Evolutionary conservation across 2,797 vertebrate species (phyloP).

Genomic region (Coregonus ussuriensis): DNA sequence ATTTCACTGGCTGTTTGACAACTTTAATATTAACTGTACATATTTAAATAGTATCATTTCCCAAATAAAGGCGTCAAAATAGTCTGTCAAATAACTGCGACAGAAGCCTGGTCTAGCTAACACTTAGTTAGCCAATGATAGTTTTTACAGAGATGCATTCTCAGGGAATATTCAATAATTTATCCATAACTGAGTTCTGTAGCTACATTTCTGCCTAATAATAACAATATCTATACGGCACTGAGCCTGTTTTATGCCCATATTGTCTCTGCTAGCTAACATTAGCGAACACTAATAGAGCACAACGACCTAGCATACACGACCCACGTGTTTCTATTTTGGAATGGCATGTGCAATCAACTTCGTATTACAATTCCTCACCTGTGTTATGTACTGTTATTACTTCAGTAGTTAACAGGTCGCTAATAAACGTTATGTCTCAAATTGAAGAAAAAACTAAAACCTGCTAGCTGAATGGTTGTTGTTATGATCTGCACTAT

Average conservation of each 20-base stretch:
- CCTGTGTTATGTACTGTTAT: slow-evolving; percentile 26
- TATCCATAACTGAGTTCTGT: too few species aligned
- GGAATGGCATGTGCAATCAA: background rate
- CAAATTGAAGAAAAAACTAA: background rate
- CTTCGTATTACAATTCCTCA: background rate
- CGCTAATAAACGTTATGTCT: accelerated
- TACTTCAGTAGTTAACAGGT: background rate
- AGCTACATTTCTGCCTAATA: too few species aligned
- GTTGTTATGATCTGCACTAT: slow-evolving; percentile 20
- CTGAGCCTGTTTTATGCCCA: too few species aligned
- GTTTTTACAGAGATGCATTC: too few species aligned
- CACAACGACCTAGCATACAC: background rate
- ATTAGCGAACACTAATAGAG: background rate
- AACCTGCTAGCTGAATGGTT: background rate
- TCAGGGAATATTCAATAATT: too few species aligned
- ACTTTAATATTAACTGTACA: background rate
- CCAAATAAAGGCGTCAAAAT: too few species aligned
- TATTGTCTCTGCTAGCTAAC: background rate
- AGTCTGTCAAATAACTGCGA: background rate
- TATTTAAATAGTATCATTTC: too few species aligned
- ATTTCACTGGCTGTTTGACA: background rate
- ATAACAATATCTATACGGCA: too few species aligned
- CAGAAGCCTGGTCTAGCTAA: background rate
- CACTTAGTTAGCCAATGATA: too few species aligned
- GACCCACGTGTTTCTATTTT: slow-evolving; percentile 59